Conservation (phyloP, 1,140 invertebrate species). For the Heterodera carotae region DNA sequence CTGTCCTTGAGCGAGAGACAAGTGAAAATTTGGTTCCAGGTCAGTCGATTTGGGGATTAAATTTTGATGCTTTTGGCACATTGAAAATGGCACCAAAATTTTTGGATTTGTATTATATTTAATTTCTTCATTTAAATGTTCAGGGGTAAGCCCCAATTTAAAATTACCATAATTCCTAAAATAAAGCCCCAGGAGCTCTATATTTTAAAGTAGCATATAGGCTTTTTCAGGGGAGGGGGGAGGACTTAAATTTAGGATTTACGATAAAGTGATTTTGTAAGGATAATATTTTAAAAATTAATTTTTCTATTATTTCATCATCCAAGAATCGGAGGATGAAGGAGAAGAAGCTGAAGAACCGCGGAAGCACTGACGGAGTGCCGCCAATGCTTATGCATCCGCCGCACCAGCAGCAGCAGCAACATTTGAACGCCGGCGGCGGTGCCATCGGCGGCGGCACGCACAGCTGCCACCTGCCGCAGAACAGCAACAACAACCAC, state of each 20-base stretch:
- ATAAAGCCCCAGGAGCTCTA: too few relatives aligned
- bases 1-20: slow-evolving; percentile 89
- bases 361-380: slow-evolving; percentile 35
- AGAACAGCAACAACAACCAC: not conserved
- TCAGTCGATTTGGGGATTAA: slow-evolving; percentile 56
- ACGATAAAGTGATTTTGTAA: too few relatives aligned
- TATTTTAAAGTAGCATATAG: too few relatives aligned
- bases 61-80: too few relatives aligned
- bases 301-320: not conserved
- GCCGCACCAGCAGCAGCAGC: too few relatives aligned
- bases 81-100: too few relatives aligned
- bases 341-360: slow-evolving; percentile 58
- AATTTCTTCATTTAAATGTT: too few relatives aligned
- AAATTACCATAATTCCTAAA: too few relatives aligned
- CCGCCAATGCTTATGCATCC: slow-evolving; percentile 7
- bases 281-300: not conserved
- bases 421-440: not conserved
- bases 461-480: not conserved
- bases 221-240: too few relatives aligned
- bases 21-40: slow-evolving; percentile 71
- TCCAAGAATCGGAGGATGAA: slow-evolving; percentile 64
- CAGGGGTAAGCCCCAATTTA: too few relatives aligned
- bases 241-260: slow-evolving; percentile 10
- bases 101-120: too few relatives aligned
- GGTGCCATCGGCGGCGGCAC: not conserved